Evolutionary conservation across 2,888 invertebrate species (phyloP).

Genomic region (Thymelicus lineola): DNA sequence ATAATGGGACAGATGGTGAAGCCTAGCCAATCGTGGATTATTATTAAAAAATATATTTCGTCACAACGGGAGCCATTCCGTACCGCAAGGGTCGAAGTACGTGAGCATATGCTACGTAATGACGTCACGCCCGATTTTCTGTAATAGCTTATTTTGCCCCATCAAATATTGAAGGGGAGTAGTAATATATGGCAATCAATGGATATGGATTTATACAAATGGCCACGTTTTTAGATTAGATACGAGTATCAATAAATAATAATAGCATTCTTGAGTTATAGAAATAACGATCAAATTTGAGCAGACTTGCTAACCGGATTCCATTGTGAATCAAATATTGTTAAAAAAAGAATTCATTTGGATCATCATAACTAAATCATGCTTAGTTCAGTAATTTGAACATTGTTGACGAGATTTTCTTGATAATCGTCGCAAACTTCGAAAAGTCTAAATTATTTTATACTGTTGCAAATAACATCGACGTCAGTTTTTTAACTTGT

Average conservation of each 20-base stretch:
- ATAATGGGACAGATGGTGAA: too few species aligned
- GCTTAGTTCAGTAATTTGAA: background rate
- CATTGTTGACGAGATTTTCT: background rate
- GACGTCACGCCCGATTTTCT: constrained; percentile 55
- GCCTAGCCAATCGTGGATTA: background rate
- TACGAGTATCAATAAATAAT: background rate
- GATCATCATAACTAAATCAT: background rate
- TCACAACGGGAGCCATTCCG: constrained; percentile 37
- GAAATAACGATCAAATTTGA: background rate
- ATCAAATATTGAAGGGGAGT: constrained; percentile 57
- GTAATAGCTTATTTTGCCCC: constrained; percentile 47
- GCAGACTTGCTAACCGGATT: background rate
- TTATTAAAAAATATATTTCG: constrained; percentile 31
- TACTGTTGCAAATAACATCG: too few species aligned
- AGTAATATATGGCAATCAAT: constrained; percentile 50
- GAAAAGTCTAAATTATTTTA: too few species aligned
- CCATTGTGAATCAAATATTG: background rate
- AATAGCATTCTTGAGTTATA: constrained; percentile 15
- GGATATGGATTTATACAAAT: constrained; percentile 29
- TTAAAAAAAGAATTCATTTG: background rate
- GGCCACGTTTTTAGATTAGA: constrained; percentile 32
- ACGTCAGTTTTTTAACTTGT: too few species aligned
- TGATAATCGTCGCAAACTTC: too few species aligned
- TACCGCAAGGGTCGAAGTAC: constrained; percentile 36
- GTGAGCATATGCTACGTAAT: constrained; percentile 61